phyloP scores from a whole-genome alignment of 2,113 vertebrate genomes.

The Syngnathus floridae region DNA sequence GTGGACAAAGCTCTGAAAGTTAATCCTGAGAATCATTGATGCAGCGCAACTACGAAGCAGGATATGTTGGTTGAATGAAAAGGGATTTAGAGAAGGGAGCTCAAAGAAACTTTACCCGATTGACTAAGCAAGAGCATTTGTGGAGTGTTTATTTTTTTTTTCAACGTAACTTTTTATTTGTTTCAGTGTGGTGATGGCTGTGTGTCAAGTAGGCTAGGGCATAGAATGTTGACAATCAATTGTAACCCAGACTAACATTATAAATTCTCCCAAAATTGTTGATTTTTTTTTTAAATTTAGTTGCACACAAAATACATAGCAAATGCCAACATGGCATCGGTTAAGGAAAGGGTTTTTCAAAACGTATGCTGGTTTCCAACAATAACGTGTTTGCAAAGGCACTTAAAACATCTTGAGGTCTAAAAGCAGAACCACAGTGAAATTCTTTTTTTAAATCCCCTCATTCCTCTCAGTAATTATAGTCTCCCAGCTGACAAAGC shows the following conservation, averaged over 20 bases:
- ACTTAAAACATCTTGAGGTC: conserved; percentile 24
- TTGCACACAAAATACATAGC: conserved; percentile 4
- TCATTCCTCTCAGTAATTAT: conserved; percentile 58
- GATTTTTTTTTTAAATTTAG: background rate
- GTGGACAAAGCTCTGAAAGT: conserved; percentile 25
- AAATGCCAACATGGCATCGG: conserved; percentile 15
- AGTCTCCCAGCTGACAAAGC: conserved; percentile 51
- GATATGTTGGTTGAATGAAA: conserved; percentile 15
- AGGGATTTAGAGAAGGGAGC: conserved; percentile 9
- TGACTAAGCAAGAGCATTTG: background rate
- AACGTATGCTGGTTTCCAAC: conserved; percentile 20
- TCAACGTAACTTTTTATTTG: background rate
- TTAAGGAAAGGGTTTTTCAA: conserved; percentile 9
- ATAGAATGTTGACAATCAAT: background rate
- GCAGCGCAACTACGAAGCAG: conserved; percentile 22
- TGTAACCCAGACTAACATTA: background rate
- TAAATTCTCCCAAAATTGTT: background rate
- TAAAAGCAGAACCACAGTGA: conserved; percentile 35
- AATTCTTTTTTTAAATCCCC: conserved; percentile 46
- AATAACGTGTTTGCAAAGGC: conserved; percentile 14
- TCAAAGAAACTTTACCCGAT: background rate
- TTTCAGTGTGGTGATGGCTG: background rate
- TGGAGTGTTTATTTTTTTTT: background rate
- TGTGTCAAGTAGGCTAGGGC: background rate
- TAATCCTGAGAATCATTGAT: conserved; percentile 8